Percentiles rank a stretch among this genome's conserved stretches.
Conservation (phyloP, 2,797 vertebrate species). For the Pipistrellus nathusii region DNA sequence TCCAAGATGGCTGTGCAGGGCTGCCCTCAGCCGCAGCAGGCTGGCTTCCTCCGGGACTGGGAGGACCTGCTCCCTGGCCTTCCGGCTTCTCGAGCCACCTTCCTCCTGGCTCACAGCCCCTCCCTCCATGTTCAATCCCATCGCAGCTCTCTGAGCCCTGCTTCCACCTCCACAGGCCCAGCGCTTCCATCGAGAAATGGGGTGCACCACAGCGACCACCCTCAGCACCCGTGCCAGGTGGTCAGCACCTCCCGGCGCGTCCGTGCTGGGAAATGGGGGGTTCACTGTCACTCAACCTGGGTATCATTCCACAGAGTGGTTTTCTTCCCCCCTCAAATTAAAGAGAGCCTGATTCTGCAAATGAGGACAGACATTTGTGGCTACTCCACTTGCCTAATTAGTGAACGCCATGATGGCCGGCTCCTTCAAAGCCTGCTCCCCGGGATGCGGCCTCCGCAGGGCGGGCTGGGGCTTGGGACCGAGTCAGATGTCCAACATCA, state of each 20-base stretch:
- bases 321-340: slow-evolving; percentile 56
- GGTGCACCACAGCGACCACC: accelerated
- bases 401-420: slow-evolving; percentile 52
- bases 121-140: neutral
- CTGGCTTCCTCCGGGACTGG: neutral
- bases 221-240: accelerated
- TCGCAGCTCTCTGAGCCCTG: no score
- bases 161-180: neutral
- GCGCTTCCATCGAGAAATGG: neutral
- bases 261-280: neutral
- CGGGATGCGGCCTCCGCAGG: neutral
- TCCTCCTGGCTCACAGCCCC: neutral
- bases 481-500: slow-evolving; percentile 69
- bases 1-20: neutral
- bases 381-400: slow-evolving; percentile 68
- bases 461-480: slow-evolving; percentile 40
- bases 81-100: neutral
- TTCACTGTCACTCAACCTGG: neutral
- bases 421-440: slow-evolving; percentile 71
- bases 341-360: slow-evolving; percentile 66
- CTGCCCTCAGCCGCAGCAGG: neutral
- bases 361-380: slow-evolving; percentile 55
- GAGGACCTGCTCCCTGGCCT: neutral
- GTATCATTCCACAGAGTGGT: slow-evolving; percentile 12
- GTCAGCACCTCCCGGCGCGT: no score